Conservation (phyloP, 2,888 invertebrate species). For the Pilophorus perplexus region DNA sequence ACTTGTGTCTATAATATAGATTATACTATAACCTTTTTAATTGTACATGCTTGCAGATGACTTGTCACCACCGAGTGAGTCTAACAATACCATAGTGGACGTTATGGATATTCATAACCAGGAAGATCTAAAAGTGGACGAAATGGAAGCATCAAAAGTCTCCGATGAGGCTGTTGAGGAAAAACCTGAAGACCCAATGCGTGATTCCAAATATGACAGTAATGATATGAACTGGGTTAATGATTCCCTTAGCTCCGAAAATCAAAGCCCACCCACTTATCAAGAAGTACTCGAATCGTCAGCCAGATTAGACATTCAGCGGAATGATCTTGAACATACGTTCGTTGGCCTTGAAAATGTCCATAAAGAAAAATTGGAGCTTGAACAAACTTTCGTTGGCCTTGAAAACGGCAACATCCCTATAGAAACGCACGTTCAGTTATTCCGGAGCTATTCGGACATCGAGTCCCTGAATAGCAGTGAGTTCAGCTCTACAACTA, state of each 20-base stretch:
- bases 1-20: too few relatives aligned
- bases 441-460: background rate
- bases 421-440: too few relatives aligned
- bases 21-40: too few relatives aligned
- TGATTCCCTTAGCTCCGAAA: background rate
- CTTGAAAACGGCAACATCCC: background rate
- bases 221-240: background rate
- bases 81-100: constrained; percentile 30
- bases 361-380: too few relatives aligned
- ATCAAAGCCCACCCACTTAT: background rate
- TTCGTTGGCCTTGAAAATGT: background rate
- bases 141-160: background rate
- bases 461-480: background rate
- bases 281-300: background rate
- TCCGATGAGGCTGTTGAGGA: background rate
- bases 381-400: background rate
- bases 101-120: background rate
- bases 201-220: too few relatives aligned
- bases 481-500: background rate
- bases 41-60: constrained; percentile 35
- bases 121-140: background rate
- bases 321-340: background rate
- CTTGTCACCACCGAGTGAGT: constrained; percentile 24
- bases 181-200: background rate
- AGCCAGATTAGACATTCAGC: background rate